Percentiles rank a stretch among this genome's conserved stretches.
phyloP scores from a whole-genome alignment of 1,140 invertebrate species.

The Scaptodrosophila lebanonensis region DNA sequence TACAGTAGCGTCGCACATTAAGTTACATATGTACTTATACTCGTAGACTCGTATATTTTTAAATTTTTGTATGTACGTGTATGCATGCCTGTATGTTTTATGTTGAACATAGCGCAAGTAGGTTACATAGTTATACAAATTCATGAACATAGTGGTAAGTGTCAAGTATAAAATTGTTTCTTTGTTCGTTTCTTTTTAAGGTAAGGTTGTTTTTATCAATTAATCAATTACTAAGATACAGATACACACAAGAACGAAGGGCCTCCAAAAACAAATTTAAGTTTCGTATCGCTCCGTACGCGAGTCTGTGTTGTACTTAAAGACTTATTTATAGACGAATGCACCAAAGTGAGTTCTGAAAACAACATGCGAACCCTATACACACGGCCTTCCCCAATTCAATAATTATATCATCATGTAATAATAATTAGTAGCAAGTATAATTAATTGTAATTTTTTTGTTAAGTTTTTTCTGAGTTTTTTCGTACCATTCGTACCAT shows the following conservation, averaged over 20 bases:
- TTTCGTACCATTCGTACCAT: conserved; percentile 44
- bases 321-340: conserved; percentile 36
- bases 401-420: conserved; percentile 23
- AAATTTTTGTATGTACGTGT: no score
- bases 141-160: no score
- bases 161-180: conserved; percentile 60
- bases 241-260: conserved; percentile 39
- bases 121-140: no score
- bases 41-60: no score
- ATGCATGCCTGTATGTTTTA: no score
- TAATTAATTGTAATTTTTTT: conserved; percentile 19
- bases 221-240: conserved; percentile 34
- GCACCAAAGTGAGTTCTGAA: conserved; percentile 50
- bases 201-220: conserved; percentile 32
- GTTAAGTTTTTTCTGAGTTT: conserved; percentile 25
- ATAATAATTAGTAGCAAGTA: conserved; percentile 16
- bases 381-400: no score
- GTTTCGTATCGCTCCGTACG: conserved; percentile 21
- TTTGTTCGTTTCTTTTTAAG: no score
- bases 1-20: no score
- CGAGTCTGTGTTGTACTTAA: conserved; percentile 25
- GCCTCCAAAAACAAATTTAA: conserved; percentile 47
- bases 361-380: conserved; percentile 39
- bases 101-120: no score
- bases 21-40: no score